A percentile compares a stretch with the other conserved stretches of the same genome.
Evolutionary conservation across 2,797 vertebrate genomes (phyloP).

Genomic region (Tokudaia tokunoshimensis): DNA sequence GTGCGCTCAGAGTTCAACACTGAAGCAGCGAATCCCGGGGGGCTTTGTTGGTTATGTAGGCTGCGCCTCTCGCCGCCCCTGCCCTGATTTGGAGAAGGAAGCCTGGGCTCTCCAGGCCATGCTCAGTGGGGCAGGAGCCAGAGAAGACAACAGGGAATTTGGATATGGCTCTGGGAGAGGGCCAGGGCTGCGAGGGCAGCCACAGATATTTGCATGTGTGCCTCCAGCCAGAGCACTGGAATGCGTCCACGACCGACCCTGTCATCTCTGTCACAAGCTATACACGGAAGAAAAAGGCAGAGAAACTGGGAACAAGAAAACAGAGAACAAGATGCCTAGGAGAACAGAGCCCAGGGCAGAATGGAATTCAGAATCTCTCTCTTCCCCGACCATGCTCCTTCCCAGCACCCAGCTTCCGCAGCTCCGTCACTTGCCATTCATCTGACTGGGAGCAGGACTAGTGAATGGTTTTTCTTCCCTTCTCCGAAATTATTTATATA

Average conservation of each 20-base stretch:
- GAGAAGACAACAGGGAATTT: neutral
- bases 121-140: neutral
- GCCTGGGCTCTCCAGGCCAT: neutral
- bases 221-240: neutral
- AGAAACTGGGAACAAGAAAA: neutral
- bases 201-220: neutral
- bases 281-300: neutral
- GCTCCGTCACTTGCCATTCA: neutral
- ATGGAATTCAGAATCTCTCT: too few species aligned
- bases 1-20: constrained; percentile 86
- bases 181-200: too few species aligned
- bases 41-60: constrained; percentile 78
- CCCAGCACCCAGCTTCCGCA: neutral
- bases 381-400: fast-evolving
- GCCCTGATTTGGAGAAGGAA: neutral
- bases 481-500: neutral
- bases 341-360: neutral
- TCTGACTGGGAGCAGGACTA: constrained; percentile 8
- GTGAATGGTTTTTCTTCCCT: neutral
- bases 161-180: neutral
- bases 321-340: neutral
- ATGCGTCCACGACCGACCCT: neutral
- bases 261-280: neutral
- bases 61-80: neutral
- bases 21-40: constrained; percentile 80